Conservation (phyloP, 2,113 vertebrate genomes). For the Oryzias curvinotus region DNA sequence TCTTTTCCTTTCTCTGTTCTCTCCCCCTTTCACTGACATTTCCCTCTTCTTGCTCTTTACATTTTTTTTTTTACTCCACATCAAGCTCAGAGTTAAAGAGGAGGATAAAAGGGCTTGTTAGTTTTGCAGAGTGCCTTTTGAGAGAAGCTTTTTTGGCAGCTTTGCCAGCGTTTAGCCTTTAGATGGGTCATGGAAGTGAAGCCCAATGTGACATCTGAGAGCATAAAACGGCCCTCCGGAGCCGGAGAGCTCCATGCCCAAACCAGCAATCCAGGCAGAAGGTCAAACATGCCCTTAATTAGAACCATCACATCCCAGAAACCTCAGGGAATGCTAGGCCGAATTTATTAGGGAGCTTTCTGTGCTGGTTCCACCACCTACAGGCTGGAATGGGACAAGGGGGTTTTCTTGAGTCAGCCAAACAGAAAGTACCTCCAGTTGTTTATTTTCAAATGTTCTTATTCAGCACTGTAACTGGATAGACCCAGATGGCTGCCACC, state of each 20-base stretch:
- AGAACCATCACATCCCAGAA: constrained; percentile 45
- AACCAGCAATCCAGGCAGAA: constrained; percentile 32
- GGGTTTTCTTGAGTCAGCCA: constrained; percentile 53
- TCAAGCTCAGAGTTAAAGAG: constrained; percentile 53
- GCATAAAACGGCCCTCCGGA: constrained; percentile 41
- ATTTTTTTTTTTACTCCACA: constrained; percentile 6
- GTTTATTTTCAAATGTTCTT: constrained; percentile 60
- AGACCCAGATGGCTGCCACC: constrained; percentile 42
- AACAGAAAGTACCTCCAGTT: constrained; percentile 47
- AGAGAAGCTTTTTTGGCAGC: constrained; percentile 46
- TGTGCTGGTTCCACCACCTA: constrained; percentile 37
- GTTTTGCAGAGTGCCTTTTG: constrained; percentile 40
- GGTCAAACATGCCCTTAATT: constrained; percentile 53
- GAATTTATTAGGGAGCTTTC: constrained; percentile 48
- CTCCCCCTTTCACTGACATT: not conserved
- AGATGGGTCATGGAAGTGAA: constrained; percentile 75
- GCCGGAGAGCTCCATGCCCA: constrained; percentile 23
- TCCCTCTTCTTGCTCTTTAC: constrained; percentile 14
- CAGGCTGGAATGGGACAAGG: constrained; percentile 39
- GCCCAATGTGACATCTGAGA: constrained; percentile 45
- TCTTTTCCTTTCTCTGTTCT: not conserved
- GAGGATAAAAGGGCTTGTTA: constrained; percentile 58
- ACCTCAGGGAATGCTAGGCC: constrained; percentile 41
- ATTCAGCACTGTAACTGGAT: constrained; percentile 67
- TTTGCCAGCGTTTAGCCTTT: constrained; percentile 52